Conservation (phyloP, 2,797 vertebrate genomes). For the Cottoperca gobio region DNA sequence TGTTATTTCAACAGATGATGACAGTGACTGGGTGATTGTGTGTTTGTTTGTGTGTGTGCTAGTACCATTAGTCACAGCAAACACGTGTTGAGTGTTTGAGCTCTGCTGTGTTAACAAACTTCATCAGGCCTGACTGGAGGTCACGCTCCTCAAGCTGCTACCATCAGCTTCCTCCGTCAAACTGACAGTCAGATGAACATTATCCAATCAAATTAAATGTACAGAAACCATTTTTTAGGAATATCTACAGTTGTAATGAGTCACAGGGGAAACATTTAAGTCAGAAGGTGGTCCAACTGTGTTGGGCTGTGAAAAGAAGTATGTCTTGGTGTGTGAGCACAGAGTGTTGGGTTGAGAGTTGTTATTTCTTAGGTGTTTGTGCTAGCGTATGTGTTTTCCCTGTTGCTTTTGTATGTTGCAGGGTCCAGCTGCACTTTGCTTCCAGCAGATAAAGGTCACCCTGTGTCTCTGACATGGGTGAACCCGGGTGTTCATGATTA, state of each 20-base stretch:
- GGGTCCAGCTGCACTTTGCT: constrained; percentile 38
- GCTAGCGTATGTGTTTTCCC: constrained; percentile 4
- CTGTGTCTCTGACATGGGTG: constrained; percentile 30
- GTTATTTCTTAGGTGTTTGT: constrained; percentile 15
- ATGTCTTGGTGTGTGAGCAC: constrained; percentile 19
- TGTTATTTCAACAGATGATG: too few species aligned
- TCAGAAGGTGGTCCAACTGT: constrained; percentile 2
- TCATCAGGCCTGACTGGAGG: neutral
- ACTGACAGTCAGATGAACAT: neutral
- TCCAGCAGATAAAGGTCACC: constrained; percentile 35
- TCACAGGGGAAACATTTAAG: constrained; percentile 3
- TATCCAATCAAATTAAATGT: neutral
- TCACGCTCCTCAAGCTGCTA: neutral
- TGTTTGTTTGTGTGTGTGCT: constrained; percentile 1
- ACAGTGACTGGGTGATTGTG: too few species aligned
- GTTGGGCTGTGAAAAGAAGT: constrained; percentile 16
- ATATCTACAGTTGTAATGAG: neutral
- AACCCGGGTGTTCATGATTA: constrained; percentile 41
- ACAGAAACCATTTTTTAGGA: neutral
- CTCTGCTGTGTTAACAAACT: constrained; percentile 61
- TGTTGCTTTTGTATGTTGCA: constrained; percentile 29
- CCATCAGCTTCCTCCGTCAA: neutral
- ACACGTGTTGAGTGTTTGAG: constrained; percentile 44
- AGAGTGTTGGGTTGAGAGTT: constrained; percentile 6
- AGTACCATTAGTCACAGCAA: constrained; percentile 47